phyloP scores from a whole-genome alignment of 2,888 invertebrate species.

The Drosophila aldrichi region DNA sequence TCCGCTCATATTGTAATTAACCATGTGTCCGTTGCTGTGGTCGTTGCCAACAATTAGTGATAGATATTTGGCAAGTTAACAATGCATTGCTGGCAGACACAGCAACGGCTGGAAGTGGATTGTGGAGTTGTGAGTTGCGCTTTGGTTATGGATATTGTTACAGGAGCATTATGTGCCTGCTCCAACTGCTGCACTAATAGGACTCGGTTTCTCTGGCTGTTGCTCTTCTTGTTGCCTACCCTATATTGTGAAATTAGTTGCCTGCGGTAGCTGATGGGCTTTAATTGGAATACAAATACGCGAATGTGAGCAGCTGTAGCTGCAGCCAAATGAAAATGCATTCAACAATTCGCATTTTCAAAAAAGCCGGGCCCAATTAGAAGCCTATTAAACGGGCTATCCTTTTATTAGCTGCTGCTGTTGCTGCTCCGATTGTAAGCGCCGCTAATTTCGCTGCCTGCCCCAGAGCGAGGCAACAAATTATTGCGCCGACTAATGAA shows the following conservation, averaged over 20 bases:
- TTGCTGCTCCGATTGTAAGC: constrained; percentile 37
- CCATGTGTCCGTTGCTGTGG: constrained; percentile 47
- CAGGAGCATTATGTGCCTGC: constrained; percentile 26
- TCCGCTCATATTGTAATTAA: constrained; percentile 41
- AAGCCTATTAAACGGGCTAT: constrained; percentile 63
- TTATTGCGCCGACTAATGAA: constrained; percentile 67
- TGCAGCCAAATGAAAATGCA: constrained; percentile 30
- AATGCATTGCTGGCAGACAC: constrained; percentile 32
- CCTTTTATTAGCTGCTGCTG: constrained; percentile 15
- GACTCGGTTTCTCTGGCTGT: constrained; percentile 14
- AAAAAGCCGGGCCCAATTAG: constrained; percentile 57
- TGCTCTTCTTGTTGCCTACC: not conserved
- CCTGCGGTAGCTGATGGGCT: constrained; percentile 66
- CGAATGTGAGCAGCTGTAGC: constrained; percentile 7
- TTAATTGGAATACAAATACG: constrained; percentile 63
- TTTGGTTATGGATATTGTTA: constrained; percentile 45
- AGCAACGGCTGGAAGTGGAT: constrained; percentile 1
- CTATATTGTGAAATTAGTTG: constrained; percentile 64
- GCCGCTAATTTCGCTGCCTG: constrained; percentile 41
- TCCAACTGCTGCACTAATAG: constrained; percentile 32
- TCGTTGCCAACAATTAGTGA: constrained; percentile 57
- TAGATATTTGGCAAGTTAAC: constrained; percentile 64
- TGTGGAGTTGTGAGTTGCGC: constrained; percentile 2
- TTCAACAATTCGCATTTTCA: constrained; percentile 13
- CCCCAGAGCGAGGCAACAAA: constrained; percentile 62